Base-by-base conservation (phyloP, 2,797 vertebrate genomes). In the Chloroceryle amazona region DNA sequence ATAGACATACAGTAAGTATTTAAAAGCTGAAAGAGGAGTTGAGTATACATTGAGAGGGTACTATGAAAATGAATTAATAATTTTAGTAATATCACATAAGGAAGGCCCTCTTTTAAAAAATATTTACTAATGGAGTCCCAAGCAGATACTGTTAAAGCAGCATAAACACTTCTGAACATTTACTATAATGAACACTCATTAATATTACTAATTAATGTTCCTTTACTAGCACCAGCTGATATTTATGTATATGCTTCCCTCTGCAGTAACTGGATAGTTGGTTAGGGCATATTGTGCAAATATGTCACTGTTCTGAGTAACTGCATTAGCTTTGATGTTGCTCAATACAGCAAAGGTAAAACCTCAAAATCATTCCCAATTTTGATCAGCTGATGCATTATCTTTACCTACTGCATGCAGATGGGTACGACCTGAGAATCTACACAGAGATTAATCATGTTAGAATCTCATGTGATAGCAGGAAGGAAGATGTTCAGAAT, bases 201-300 rank as follows among this genome's bases (percentile, higher is more conserved):
- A 86, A 57, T 71, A 57, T 71, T 76, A 46, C 25, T 80, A 81
- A 86, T 81, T 71, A 82, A 94, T 85, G 70, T 90, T 95, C 76
- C 63, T 92, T 93, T 87, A 41, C 35, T 78, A 80, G 63, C 47
- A 81, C 47, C 92, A 96, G 94, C 63, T 95, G 94, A 93, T 97
- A 96, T 91, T 94, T 97, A 83, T 92, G 54, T 92, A 94, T 55
- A 57, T 49, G 73, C 37, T 89, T 82, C 67, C 47, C 83, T 93
- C 87, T 95, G 91, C 75, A 90, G 86, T 86, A 55, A 54, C 49
- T 0, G 5, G 73, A 35, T 81, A 63, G 80, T 19, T 93, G 74
- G 72, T 51, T 75, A 52, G 49, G 61, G 47, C 29, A 41, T 10
- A 51, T 68, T 93, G 95, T 93, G 51, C 94, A 93, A 96, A 95